Evolutionary conservation across 2,113 vertebrate genomes (phyloP), one percentile per base, ranked within the genome.

Genomic region (Semnopithecus entellus): DNA sequence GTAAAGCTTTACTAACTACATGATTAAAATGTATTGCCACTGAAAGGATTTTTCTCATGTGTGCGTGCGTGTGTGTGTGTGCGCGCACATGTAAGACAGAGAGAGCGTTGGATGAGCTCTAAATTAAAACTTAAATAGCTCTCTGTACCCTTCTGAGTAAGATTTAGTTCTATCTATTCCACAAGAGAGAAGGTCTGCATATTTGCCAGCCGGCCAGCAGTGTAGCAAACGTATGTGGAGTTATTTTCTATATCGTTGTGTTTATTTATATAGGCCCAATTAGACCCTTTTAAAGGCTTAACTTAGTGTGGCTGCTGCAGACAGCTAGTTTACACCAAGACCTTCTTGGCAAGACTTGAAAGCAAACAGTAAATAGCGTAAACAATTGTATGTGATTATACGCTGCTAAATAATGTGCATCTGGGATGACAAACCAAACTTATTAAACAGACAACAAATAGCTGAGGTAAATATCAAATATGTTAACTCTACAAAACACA

Each of bases 251-350:
- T 97, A 97, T 91, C 85, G 83, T 87, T 91, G 45, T 97, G 95
- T 97, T 97, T 98, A 97, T 98, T 98, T 98, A 97, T 88, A 92
- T 72, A 94, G 84, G 48, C 82, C 70, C 70, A 32, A 96, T 95
- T 98, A 96, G 97, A 97, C 70, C 96, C 98, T 98, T 98, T 98
- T 97, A 98, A 98, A 98, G 92, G 96, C 95, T 97, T 96, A 98
- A 90, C 91, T 96, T 88, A 83, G 97, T 96, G 93, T 97, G 85
- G 90, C 94, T 96, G 96, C 90, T 91, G 92, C 90, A 96, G 97
- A 98, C 96, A 97, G 96, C 96, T 94, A 94, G 98, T 97, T 98
- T 97, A 98, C 85, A 97, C 93, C 88, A 96, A 95, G 94, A 82
- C 61, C 76, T 93, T 95, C 95, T 96, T 97, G 97, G 97, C 97